Percentiles rank a stretch among this genome's conserved stretches.
These are phyloP conservation scores for Odontothrips loti DNA, from an alignment of 2,888 invertebrate genomes.

Conservation along the genomic window DNA sequence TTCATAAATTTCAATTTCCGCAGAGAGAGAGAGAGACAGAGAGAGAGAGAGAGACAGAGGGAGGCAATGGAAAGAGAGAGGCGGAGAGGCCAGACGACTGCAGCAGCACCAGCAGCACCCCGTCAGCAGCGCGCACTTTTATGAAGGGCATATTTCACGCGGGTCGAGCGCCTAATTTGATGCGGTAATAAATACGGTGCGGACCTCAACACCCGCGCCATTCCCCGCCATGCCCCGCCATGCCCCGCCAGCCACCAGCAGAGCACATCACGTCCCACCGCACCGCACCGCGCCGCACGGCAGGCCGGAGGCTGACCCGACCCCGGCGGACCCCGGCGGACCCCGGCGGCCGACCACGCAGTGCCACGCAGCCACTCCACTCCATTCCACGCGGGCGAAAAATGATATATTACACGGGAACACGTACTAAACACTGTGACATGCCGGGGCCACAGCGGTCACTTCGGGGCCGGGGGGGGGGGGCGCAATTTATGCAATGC, in stretches of 20 bases:
- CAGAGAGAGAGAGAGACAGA: too few relatives aligned
- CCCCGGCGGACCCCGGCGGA: neutral
- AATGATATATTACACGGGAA: constrained; percentile 18
- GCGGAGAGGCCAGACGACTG: too few relatives aligned
- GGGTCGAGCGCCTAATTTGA: constrained; percentile 13
- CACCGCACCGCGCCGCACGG: neutral
- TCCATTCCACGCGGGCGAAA: neutral
- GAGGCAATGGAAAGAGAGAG: too few relatives aligned
- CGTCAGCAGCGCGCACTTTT: neutral
- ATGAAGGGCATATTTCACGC: constrained; percentile 24
- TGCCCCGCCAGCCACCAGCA: neutral
- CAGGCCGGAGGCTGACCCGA: neutral
- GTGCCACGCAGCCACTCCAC: neutral
- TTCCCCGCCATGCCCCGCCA: neutral
- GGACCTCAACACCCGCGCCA: constrained; percentile 9
- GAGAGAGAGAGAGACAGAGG: neutral
- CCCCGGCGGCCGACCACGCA: neutral
- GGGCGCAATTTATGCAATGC: neutral
- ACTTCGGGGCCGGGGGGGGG: neutral
- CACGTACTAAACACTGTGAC: constrained; percentile 17
- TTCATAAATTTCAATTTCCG: constrained; percentile 15
- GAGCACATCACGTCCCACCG: neutral
- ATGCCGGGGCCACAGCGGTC: constrained; percentile 3
- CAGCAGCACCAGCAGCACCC: too few relatives aligned
- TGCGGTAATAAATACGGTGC: constrained; percentile 15